These are phyloP conservation scores for Thyatira batis DNA, from an alignment of 2,888 invertebrate genomes.

Conservation along the genomic window DNA sequence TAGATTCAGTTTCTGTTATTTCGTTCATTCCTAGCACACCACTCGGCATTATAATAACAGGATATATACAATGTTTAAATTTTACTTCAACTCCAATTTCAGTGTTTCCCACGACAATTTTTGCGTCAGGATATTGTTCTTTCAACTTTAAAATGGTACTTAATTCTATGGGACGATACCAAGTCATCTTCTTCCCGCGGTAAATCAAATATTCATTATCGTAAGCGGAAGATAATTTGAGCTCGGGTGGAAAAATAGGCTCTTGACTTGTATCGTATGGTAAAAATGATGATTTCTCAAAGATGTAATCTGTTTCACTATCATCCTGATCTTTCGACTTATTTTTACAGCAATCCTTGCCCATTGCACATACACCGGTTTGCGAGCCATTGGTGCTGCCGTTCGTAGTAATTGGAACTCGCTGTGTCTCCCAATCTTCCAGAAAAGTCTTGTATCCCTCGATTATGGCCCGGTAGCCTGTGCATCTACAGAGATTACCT, in stretches of 20 bases:
- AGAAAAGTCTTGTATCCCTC: slow-evolving; percentile 91
- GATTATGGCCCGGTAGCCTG: slow-evolving; percentile 92
- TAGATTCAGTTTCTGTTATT: slow-evolving; percentile 80
- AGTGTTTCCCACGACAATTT: slow-evolving; percentile 91
- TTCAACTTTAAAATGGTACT: slow-evolving; percentile 84
- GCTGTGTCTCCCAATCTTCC: slow-evolving; percentile 85
- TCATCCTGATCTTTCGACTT: slow-evolving; percentile 54
- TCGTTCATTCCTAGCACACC: slow-evolving; percentile 89
- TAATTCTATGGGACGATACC: slow-evolving; percentile 87
- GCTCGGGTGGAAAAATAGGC: slow-evolving; percentile 92
- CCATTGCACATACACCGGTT: slow-evolving; percentile 79
- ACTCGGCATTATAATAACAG: slow-evolving; percentile 92
- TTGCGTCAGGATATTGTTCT: slow-evolving; percentile 84
- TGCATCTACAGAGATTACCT: slow-evolving; percentile 91
- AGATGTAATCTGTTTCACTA: slow-evolving; percentile 79
- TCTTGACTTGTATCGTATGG: slow-evolving; percentile 90
- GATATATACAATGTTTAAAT: slow-evolving; percentile 89
- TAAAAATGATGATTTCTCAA: slow-evolving; percentile 83
- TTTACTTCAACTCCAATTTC: slow-evolving; percentile 93
- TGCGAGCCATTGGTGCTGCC: slow-evolving; percentile 24
- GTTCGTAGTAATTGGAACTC: slow-evolving; percentile 43
- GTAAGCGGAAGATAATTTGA: slow-evolving; percentile 83
- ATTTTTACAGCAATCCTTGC: slow-evolving; percentile 85
- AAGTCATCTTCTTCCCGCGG: slow-evolving; percentile 82
- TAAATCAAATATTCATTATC: slow-evolving; percentile 79